Evolutionary conservation across 2,113 vertebrate genomes (phyloP).

Genomic region (Rhegmatorhina hoffmannsi): DNA sequence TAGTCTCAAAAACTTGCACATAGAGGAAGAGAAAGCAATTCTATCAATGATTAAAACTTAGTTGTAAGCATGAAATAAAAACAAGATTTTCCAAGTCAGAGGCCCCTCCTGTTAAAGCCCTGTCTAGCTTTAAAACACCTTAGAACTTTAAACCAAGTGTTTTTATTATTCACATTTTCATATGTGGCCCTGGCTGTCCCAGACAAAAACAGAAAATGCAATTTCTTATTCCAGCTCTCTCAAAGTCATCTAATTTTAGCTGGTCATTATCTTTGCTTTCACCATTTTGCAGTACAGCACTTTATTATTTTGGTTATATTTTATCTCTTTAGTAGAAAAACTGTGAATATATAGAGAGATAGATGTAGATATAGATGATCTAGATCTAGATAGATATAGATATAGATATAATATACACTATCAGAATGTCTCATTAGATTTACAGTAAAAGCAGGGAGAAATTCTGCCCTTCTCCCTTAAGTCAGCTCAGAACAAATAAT

Average conservation of each 20-base stretch:
- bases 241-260: background rate
- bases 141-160: background rate
- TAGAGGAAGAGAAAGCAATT: background rate
- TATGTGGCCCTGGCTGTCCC: background rate
- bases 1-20: background rate
- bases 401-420: background rate
- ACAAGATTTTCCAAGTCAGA: background rate
- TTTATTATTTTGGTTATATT: background rate
- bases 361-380: background rate
- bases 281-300: background rate
- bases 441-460: background rate
- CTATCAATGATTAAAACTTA: background rate
- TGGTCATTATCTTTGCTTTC: background rate
- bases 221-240: background rate
- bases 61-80: background rate
- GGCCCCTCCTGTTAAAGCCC: accelerated
- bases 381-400: background rate
- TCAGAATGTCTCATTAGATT: background rate
- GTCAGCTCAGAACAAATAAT: background rate
- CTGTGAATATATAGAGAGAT: background rate
- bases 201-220: background rate
- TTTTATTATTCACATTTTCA: background rate
- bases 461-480: background rate
- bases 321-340: background rate
- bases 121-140: background rate